Evolutionary conservation across 2,113 vertebrate species (phyloP).

Genomic region (Zosterops lateralis): DNA sequence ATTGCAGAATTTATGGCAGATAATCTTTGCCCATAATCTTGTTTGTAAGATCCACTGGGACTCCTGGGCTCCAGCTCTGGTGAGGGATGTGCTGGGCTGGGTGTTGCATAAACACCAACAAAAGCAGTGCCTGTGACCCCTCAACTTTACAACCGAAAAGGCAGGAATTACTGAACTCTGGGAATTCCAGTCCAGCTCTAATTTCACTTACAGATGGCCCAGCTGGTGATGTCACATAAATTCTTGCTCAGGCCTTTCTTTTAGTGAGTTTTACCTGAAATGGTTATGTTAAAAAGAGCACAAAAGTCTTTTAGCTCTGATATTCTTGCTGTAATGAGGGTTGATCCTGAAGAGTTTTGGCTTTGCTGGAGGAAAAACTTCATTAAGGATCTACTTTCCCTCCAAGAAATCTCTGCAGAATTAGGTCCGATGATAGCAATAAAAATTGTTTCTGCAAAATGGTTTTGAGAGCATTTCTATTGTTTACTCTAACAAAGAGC

Average conservation of each 20-base stretch:
- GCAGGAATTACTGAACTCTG: not conserved
- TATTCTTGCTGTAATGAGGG: not conserved
- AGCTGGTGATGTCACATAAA: not conserved
- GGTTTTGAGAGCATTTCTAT: not conserved
- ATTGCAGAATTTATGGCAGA: not conserved
- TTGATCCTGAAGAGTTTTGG: not conserved
- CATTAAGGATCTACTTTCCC: not conserved
- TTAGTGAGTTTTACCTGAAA: not conserved
- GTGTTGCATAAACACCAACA: not conserved
- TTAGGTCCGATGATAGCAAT: not conserved
- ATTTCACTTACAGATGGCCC: conserved; percentile 6
- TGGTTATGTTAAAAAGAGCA: not conserved
- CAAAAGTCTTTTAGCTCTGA: not conserved
- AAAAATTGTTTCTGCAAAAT: conserved; percentile 14
- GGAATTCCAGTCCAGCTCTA: not conserved
- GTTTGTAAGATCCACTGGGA: not conserved
- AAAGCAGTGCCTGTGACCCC: not conserved
- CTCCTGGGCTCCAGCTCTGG: not conserved
- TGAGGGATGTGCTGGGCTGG: not conserved
- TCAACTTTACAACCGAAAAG: not conserved
- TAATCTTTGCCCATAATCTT: not conserved
- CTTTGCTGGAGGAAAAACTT: not conserved
- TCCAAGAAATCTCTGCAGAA: conserved; percentile 8
- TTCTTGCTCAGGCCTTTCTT: not conserved
- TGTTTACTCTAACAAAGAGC: not conserved